A percentile compares a stretch with the other conserved stretches of the same genome.
phyloP scores from a whole-genome alignment of 2,797 vertebrate species.

The Lemur catta region DNA sequence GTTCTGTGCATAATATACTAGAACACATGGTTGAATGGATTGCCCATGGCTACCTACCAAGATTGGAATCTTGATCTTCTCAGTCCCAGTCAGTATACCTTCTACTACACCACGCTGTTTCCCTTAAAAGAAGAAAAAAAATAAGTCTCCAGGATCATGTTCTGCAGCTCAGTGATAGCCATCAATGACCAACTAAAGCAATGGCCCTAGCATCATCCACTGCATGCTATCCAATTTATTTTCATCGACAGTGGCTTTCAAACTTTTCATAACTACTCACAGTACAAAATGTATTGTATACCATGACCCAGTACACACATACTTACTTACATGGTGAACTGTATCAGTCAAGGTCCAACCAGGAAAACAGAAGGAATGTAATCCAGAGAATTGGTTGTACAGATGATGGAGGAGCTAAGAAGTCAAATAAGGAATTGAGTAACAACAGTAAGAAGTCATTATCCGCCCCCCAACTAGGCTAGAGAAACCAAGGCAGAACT shows the following conservation, averaged over 20 bases:
- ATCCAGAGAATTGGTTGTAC: background rate
- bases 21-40: background rate
- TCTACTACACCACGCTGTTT: background rate
- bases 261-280: background rate
- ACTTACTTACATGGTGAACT: background rate
- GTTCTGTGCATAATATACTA: background rate
- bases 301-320: background rate
- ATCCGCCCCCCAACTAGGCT: background rate
- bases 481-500: background rate
- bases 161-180: background rate
- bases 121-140: background rate
- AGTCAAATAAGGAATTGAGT: background rate
- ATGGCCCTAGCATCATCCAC: too few relatives aligned
- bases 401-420: background rate
- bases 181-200: background rate
- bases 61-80: constrained; percentile 3
- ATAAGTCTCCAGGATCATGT: background rate
- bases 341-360: background rate
- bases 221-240: background rate
- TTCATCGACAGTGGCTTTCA: background rate
- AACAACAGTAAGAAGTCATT: background rate
- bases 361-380: constrained; percentile 43
- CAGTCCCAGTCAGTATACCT: background rate
- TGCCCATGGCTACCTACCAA: background rate
- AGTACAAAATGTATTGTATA: background rate